A percentile compares a stretch with the other conserved stretches of the same genome.
Conservation (phyloP, 2,797 vertebrate genomes). For the Galagoides demidoff region DNA sequence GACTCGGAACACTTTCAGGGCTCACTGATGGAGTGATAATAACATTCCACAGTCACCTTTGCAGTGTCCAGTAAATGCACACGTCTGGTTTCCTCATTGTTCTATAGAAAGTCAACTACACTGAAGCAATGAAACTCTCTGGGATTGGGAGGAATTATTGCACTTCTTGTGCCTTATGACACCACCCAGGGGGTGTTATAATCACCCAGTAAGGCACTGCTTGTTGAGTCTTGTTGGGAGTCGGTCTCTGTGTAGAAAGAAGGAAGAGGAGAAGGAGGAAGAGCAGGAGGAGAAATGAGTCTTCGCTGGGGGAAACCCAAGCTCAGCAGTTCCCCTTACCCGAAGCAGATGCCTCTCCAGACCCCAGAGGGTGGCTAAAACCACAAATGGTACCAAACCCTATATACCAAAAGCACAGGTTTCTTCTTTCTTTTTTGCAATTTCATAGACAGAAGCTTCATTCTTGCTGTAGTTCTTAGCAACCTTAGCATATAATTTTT, state of each 20-base stretch:
- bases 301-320: slow-evolving; percentile 1
- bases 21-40: slow-evolving; percentile 58
- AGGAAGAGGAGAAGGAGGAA: background rate
- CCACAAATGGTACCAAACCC: background rate
- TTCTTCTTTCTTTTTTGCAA: background rate
- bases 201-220: slow-evolving; percentile 77
- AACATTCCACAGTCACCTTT: slow-evolving; percentile 55
- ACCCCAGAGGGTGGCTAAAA: background rate
- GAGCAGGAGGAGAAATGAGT: background rate
- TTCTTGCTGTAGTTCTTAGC: background rate
- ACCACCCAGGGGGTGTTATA: slow-evolving; percentile 79
- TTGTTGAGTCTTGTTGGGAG: slow-evolving; percentile 76
- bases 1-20: background rate
- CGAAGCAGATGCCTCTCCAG: background rate
- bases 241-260: slow-evolving; percentile 66
- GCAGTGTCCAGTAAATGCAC: slow-evolving; percentile 56
- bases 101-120: slow-evolving; percentile 68
- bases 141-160: slow-evolving; percentile 78
- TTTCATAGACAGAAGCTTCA: background rate
- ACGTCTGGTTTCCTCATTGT: slow-evolving; percentile 47
- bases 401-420: background rate
- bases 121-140: slow-evolving; percentile 68
- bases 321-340: too few relatives aligned
- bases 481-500: background rate
- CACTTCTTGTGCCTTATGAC: slow-evolving; percentile 69